phyloP scores from a whole-genome alignment of 2,113 vertebrate species.

The Nothobranchius kuhntae region DNA sequence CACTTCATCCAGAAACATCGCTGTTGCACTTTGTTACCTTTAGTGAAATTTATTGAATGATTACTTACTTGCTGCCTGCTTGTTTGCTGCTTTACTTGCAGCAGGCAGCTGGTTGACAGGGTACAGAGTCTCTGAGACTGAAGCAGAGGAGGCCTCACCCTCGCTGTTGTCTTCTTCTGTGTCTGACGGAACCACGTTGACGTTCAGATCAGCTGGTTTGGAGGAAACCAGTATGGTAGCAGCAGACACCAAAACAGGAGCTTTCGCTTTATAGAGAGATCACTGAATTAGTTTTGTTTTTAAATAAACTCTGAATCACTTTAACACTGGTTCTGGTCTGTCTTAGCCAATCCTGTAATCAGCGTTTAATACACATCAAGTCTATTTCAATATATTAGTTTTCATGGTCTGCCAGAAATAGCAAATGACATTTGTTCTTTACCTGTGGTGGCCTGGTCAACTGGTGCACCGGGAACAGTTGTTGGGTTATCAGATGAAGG shows the following conservation, averaged over 20 bases:
- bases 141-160: constrained; percentile 61
- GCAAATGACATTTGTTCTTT: background rate
- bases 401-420: too few relatives aligned
- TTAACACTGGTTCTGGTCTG: too few relatives aligned
- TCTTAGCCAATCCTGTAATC: too few relatives aligned
- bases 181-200: constrained; percentile 51
- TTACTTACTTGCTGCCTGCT: constrained; percentile 4
- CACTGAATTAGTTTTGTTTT: background rate
- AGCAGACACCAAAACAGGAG: constrained; percentile 28
- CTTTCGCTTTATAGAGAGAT: constrained; percentile 29
- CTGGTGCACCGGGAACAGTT: constrained; percentile 44
- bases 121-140: constrained; percentile 30
- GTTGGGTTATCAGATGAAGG: constrained; percentile 50
- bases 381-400: too few relatives aligned
- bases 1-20: too few relatives aligned
- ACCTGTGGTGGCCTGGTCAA: constrained; percentile 66
- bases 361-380: too few relatives aligned
- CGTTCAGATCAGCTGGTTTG: constrained; percentile 24
- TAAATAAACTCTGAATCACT: background rate
- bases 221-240: constrained; percentile 32
- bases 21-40: too few relatives aligned
- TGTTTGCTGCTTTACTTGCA: background rate
- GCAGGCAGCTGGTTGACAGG: constrained; percentile 51
- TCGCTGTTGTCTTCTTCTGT: constrained; percentile 62
- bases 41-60: too few relatives aligned